Conservation (phyloP, 2,888 invertebrate genomes). For the Resseliella maxima region DNA sequence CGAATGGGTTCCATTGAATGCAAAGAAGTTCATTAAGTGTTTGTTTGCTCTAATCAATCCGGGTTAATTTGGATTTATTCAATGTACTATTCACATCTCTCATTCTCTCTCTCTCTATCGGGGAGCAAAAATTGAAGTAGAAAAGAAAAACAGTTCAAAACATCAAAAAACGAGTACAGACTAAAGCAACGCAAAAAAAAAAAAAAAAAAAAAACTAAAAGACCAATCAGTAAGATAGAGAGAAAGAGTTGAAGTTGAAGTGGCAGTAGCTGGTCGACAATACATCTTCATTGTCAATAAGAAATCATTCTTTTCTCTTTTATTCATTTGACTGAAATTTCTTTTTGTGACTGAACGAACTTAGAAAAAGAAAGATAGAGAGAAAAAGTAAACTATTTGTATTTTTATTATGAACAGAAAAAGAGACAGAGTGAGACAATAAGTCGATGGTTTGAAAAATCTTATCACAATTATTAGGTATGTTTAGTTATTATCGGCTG, state of each 20-base stretch:
- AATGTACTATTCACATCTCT: background rate
- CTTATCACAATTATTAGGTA: background rate
- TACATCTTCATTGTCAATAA: background rate
- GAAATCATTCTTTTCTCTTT: no score
- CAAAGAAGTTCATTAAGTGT: background rate
- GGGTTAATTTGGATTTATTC: background rate
- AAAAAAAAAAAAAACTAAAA: no score
- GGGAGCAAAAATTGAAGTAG: background rate
- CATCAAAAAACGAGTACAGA: background rate
- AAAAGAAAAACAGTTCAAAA: background rate
- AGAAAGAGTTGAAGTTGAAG: background rate
- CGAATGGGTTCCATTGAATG: background rate
- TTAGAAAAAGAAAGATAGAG: no score
- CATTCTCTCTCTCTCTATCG: no score
- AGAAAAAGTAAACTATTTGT: no score
- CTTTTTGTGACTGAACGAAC: no score
- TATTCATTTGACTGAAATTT: no score
- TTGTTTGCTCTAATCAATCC: background rate
- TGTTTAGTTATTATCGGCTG: conserved; percentile 27
- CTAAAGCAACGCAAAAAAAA: background rate
- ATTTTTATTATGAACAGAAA: no score
- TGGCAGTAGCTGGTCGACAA: background rate
- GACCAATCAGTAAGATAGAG: no score
- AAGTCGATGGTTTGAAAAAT: background rate
- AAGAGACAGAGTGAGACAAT: background rate